Percentiles rank a stretch among this genome's conserved stretches.
phyloP scores from a whole-genome alignment of 2,797 vertebrate species.

The Triplophysa bombifrons region DNA sequence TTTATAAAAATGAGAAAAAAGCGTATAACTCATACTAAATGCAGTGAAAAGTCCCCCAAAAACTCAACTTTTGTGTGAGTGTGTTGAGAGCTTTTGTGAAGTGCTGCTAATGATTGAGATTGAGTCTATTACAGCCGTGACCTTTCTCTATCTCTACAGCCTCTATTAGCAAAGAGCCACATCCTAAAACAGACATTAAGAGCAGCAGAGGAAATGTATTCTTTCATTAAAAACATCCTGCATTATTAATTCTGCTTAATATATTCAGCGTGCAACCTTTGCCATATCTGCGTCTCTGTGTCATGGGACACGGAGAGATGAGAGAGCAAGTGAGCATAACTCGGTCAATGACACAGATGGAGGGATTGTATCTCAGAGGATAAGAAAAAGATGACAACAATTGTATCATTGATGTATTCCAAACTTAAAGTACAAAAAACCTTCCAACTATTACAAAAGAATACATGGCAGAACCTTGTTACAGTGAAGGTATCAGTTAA shows the following conservation, averaged over 20 bases:
- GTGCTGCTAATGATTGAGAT: slow-evolving; percentile 90
- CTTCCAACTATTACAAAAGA: too few relatives aligned
- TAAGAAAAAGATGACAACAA: neutral
- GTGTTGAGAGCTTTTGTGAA: slow-evolving; percentile 83
- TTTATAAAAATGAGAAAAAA: too few relatives aligned
- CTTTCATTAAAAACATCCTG: slow-evolving; percentile 65
- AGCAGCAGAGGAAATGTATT: slow-evolving; percentile 59
- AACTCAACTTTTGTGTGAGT: slow-evolving; percentile 64
- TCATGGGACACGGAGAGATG: slow-evolving; percentile 32
- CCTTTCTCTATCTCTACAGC: slow-evolving; percentile 88
- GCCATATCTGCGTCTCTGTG: slow-evolving; percentile 24
- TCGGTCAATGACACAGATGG: slow-evolving; percentile 11
- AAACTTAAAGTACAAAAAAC: too few relatives aligned
- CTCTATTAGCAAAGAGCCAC: slow-evolving; percentile 66
- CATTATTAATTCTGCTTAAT: slow-evolving; percentile 64
- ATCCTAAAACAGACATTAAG: slow-evolving; percentile 60
- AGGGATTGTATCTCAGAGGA: neutral
- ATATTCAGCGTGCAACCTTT: slow-evolving; percentile 49
- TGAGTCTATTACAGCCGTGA: slow-evolving; percentile 87
- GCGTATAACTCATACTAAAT: too few relatives aligned
- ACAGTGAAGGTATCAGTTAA: too few relatives aligned
- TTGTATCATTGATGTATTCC: too few relatives aligned
- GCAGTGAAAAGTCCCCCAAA: too few relatives aligned
- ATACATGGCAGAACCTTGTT: too few relatives aligned
- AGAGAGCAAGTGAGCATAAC: slow-evolving; percentile 17